phyloP scores from a whole-genome alignment of 2,888 invertebrate species.

The Morpho helenor region DNA sequence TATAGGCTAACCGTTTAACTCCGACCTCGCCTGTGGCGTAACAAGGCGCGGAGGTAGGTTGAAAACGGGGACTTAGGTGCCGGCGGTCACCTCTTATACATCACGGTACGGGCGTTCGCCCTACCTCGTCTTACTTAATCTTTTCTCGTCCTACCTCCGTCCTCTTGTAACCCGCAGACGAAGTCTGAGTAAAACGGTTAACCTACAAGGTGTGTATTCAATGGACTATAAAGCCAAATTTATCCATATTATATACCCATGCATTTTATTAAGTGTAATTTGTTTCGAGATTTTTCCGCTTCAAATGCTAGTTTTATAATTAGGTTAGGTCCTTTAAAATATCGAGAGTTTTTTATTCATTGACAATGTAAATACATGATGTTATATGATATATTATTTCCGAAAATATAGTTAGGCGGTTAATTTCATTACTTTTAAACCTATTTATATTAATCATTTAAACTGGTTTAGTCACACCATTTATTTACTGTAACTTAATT shows the following conservation, averaged over 20 bases:
- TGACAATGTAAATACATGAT: conserved; percentile 49
- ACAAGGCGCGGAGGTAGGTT: too few relatives aligned
- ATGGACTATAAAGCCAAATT: conserved; percentile 5
- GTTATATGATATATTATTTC: conserved; percentile 3
- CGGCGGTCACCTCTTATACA: too few relatives aligned
- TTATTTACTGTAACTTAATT: conserved; percentile 32
- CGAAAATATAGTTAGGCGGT: conserved; percentile 36
- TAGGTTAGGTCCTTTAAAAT: conserved; percentile 36
- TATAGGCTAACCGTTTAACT: too few relatives aligned
- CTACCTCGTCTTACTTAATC: too few relatives aligned
- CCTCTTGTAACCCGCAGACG: too few relatives aligned
- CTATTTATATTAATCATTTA: conserved; percentile 59
- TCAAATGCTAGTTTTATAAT: conserved; percentile 29
- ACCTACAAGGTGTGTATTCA: not conserved
- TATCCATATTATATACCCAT: conserved; percentile 28
- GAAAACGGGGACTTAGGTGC: too few relatives aligned
- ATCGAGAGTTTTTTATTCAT: conserved; percentile 45
- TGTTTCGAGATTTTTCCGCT: conserved; percentile 41
- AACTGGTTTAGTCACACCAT: conserved; percentile 44
- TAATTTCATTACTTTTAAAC: conserved; percentile 48
- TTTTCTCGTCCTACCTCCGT: too few relatives aligned
- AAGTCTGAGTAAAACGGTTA: too few relatives aligned
- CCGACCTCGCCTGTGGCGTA: too few relatives aligned
- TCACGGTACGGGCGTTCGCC: too few relatives aligned
- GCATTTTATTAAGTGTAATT: conserved; percentile 49